A percentile compares a stretch with the other conserved stretches of the same genome.
phyloP scores from a whole-genome alignment of 1,140 invertebrate species.

The Diorhabda elongata region DNA sequence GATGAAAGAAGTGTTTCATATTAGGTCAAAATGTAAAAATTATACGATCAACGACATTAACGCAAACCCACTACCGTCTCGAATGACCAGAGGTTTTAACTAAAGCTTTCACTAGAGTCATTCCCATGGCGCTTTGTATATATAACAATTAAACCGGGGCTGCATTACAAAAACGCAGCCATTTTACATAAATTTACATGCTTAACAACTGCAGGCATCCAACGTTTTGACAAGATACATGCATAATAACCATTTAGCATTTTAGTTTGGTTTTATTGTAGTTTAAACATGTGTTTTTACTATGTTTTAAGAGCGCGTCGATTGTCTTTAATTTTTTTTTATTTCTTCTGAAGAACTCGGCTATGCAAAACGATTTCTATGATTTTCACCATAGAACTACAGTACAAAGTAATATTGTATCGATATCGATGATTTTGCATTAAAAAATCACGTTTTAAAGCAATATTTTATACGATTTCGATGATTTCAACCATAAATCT shows the following conservation, averaged over 20 bases:
- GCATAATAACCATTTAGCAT: constrained; percentile 35
- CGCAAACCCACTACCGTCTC: too few relatives aligned
- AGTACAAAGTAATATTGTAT: too few relatives aligned
- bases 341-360: not conserved
- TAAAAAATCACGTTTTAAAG: too few relatives aligned
- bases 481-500: too few relatives aligned
- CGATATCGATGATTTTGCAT: too few relatives aligned
- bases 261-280: constrained; percentile 31
- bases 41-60: too few relatives aligned
- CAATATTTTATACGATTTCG: too few relatives aligned
- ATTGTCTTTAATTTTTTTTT: not conserved
- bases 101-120: not conserved
- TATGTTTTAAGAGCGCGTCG: not conserved
- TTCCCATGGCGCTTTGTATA: constrained; percentile 26
- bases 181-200: constrained; percentile 41
- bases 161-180: constrained; percentile 33
- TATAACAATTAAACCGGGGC: constrained; percentile 38
- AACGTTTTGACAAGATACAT: constrained; percentile 36
- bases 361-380: too few relatives aligned
- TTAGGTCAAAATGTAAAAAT: too few relatives aligned
- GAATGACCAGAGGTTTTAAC: too few relatives aligned
- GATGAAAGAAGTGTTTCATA: too few relatives aligned
- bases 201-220: constrained; percentile 28
- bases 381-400: too few relatives aligned
- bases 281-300: constrained; percentile 15